phyloP scores from a whole-genome alignment of 2,797 vertebrate genomes.

The Crenuchus spilurus region DNA sequence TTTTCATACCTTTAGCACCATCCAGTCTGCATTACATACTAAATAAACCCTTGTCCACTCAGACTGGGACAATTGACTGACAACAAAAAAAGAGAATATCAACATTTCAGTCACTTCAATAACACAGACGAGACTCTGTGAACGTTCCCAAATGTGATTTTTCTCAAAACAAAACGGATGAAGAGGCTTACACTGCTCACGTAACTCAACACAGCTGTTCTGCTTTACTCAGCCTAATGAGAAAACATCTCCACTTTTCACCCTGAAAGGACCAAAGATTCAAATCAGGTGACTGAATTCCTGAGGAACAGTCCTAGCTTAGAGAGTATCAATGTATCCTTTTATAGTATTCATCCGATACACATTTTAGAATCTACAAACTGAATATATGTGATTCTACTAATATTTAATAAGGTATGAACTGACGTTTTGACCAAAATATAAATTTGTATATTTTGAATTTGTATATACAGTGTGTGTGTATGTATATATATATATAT shows the following conservation, averaged over 20 bases:
- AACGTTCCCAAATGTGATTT: neutral
- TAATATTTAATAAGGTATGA: too few species aligned
- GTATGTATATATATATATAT: too few species aligned
- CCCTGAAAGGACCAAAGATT: conserved; percentile 3
- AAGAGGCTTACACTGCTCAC: neutral
- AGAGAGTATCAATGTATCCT: neutral
- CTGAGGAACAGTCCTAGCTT: neutral
- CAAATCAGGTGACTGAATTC: conserved; percentile 27
- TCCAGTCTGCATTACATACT: neutral
- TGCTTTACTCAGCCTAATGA: conserved; percentile 8
- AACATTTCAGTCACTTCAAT: neutral
- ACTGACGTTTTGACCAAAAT: too few species aligned
- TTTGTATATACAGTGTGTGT: too few species aligned
- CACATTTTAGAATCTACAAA: too few species aligned
- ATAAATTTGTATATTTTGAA: too few species aligned
- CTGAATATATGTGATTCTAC: too few species aligned
- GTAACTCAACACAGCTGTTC: conserved; percentile 12
- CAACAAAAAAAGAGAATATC: neutral
- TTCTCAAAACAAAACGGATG: neutral
- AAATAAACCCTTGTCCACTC: neutral
- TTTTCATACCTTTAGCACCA: neutral
- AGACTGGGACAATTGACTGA: neutral
- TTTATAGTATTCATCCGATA: too few species aligned
- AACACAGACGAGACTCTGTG: neutral
- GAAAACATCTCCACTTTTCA: conserved; percentile 11